phyloP scores from a whole-genome alignment of 2,113 vertebrate species.

The Panurus biarmicus region DNA sequence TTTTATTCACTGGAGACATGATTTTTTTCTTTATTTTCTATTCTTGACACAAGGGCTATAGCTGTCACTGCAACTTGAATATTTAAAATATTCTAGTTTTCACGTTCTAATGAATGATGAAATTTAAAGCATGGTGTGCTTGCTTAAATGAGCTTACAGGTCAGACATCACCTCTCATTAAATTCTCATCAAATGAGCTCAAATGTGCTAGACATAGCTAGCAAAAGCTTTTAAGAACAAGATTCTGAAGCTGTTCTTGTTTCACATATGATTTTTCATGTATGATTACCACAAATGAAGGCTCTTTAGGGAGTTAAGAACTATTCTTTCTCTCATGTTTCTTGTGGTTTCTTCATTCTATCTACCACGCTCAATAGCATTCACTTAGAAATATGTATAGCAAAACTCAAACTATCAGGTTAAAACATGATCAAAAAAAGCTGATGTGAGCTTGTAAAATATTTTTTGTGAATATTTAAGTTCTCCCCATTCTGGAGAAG shows the following conservation, averaged over 20 bases:
- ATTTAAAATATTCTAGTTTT: not conserved
- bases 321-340: not conserved
- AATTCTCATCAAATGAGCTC: not conserved
- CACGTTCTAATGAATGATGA: not conserved
- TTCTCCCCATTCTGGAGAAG: not conserved
- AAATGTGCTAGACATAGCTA: not conserved
- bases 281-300: not conserved
- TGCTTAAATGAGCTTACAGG: not conserved
- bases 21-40: not conserved
- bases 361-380: not conserved
- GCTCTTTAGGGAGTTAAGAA: not conserved
- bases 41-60: not conserved
- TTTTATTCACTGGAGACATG: not conserved
- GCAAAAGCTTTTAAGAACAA: not conserved
- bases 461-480: not conserved
- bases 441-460: not conserved
- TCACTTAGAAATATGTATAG: not conserved
- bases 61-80: not conserved
- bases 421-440: not conserved
- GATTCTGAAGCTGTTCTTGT: not conserved
- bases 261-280: not conserved
- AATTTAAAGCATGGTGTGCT: not conserved
- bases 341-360: not conserved
- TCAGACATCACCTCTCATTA: not conserved
- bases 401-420: not conserved